Percentiles rank a stretch among this genome's conserved stretches.
phyloP scores from a whole-genome alignment of 2,888 invertebrate genomes.

The Chloroclysta siterata region DNA sequence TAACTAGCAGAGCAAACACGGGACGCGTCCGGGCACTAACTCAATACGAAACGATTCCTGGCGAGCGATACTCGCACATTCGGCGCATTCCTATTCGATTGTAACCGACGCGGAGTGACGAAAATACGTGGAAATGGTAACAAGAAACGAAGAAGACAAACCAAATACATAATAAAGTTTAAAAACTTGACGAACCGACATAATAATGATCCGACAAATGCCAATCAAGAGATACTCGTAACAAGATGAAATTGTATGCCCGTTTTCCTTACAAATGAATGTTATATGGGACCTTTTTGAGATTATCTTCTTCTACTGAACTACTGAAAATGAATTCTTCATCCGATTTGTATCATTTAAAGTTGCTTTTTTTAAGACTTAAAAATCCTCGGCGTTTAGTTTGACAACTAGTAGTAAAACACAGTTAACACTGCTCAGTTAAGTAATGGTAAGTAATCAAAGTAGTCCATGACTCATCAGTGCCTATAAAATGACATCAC shows the following conservation, averaged over 20 bases:
- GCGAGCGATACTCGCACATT: conserved; percentile 69
- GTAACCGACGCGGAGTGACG: conserved; percentile 47
- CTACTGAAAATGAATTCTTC: no score
- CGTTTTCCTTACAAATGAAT: no score
- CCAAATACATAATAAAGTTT: no score
- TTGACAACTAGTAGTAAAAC: not conserved
- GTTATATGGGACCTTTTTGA: no score
- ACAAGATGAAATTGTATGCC: no score
- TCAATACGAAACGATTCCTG: conserved; percentile 74
- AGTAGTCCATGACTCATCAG: not conserved
- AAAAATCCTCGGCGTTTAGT: no score
- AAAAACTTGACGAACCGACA: no score
- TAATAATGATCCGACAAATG: no score
- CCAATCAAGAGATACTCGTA: no score
- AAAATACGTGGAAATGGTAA: conserved; percentile 24
- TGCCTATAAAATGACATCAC: not conserved
- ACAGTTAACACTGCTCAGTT: not conserved
- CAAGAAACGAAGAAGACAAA: not conserved
- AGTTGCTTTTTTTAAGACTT: no score
- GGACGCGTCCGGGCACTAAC: conserved; percentile 71
- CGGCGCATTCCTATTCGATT: conserved; percentile 64
- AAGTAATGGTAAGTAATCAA: not conserved
- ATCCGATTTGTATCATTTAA: no score
- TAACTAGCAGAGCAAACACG: conserved; percentile 79
- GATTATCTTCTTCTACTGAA: no score